A percentile compares a stretch with the other conserved stretches of the same genome.
These are phyloP conservation scores for Pentalonia nigronervosa DNA, from an alignment of 1,140 invertebrate genomes.

Conservation along the genomic window DNA sequence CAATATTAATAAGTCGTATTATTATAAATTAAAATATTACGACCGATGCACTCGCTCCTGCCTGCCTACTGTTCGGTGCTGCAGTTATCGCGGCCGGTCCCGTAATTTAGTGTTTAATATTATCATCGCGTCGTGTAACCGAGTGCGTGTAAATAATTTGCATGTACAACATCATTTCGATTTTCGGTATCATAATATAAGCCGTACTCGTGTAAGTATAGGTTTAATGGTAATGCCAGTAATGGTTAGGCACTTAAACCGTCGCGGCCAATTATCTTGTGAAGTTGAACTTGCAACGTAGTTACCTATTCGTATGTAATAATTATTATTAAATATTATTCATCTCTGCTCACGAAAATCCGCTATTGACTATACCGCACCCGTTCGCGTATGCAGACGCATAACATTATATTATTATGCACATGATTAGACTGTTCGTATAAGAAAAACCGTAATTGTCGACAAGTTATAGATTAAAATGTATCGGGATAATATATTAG, in stretches of 20 bases:
- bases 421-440: too few relatives aligned
- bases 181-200: not conserved
- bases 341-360: too few relatives aligned
- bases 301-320: too few relatives aligned
- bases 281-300: too few relatives aligned
- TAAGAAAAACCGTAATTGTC: too few relatives aligned
- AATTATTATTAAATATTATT: too few relatives aligned
- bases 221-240: not conserved
- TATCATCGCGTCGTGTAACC: not conserved
- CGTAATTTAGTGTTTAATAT: not conserved
- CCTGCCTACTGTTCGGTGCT: not conserved
- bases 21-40: not conserved
- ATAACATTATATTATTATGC: too few relatives aligned
- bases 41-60: not conserved
- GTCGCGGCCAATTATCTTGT: not conserved
- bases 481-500: too few relatives aligned
- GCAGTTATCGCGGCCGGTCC: not conserved
- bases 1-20: constrained; percentile 1
- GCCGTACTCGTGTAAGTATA: not conserved
- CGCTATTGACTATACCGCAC: too few relatives aligned
- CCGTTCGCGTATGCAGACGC: too few relatives aligned
- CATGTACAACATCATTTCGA: not conserved
- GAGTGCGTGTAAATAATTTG: not conserved
- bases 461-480: too few relatives aligned
- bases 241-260: not conserved